Evolutionary conservation across 2,797 vertebrate genomes (phyloP), one percentile per base, ranked within the genome.

Genomic region (Myotis myotis): DNA sequence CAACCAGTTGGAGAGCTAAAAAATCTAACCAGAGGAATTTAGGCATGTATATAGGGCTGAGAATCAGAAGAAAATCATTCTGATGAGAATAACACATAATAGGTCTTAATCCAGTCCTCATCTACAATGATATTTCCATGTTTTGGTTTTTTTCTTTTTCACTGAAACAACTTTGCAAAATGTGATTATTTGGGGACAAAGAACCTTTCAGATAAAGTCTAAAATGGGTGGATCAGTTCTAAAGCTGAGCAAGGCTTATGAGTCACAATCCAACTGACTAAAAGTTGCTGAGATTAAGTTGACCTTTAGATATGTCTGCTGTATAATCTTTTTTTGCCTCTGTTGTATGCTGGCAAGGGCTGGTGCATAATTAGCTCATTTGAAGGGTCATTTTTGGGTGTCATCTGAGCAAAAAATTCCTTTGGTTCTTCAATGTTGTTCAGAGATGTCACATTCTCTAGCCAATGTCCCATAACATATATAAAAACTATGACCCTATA

Each of bases 351-450:
- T 80, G 51, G 28, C 89, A 51, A 57, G 78, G 74, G 15, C 12
- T 95, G 41, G 36, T 47, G 25, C 8, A 64, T 62, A 12, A 91
- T 62, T 78, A 49, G 8, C 36, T 91, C 7, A 60, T 47, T 72
- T n/a, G 30, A 68, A 95, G 33, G 11, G 20, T 93, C 51, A 68
- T 68, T 95, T 95, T 96, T 47, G 30, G 70, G 38, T 85, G 15
- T 25, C 36, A 62, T 51, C 19, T 81, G 72, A 91, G 38, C 20
- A 71, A 38, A 84, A 96, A 82, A 87, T 95, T 88, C 25, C 19
- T 89, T 89, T 66, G 22, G n/a, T 72, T 71, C 38, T 95, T 92
- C 4, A 22, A 55, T 91, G 93, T 91, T 93, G 72, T 76, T 90
- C 47, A 84, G 51, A 66, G 62, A 78, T 74, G 8, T 1, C 53